These are phyloP conservation scores for Ips nitidus DNA, from an alignment of 1,140 invertebrate species.

Conservation along the genomic window DNA sequence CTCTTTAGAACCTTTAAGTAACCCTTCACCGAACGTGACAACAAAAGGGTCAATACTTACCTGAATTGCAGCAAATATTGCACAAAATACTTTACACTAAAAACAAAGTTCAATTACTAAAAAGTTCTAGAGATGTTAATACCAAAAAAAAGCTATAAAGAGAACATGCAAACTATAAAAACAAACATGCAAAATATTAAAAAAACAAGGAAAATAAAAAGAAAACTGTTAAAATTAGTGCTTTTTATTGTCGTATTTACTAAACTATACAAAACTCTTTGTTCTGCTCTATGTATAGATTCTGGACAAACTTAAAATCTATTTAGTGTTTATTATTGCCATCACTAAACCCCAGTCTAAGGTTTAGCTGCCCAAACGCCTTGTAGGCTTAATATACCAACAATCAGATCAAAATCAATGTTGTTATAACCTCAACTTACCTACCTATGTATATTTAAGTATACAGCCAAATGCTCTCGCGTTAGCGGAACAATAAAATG, in stretches of 20 bases:
- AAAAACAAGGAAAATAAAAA: slow-evolving; percentile 2
- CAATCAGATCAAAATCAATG: too few relatives aligned
- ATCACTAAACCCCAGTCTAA: neutral
- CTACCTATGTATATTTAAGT: too few relatives aligned
- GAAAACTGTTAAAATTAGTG: neutral
- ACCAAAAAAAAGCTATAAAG: neutral
- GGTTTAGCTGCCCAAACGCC: too few relatives aligned
- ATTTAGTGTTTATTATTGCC: neutral
- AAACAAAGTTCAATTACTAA: slow-evolving; percentile 14
- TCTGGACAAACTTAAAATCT: too few relatives aligned
- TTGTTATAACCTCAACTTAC: too few relatives aligned
- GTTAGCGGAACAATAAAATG: neutral
- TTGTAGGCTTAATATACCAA: too few relatives aligned
- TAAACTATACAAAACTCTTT: neutral
- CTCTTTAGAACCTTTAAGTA: slow-evolving; percentile 25
- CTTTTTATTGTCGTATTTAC: neutral
- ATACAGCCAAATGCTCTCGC: too few relatives aligned
- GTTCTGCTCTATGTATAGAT: neutral
- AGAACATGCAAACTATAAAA: neutral
- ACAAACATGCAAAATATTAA: slow-evolving; percentile 7
- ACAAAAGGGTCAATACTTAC: neutral
- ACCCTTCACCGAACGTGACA: neutral
- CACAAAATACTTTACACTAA: slow-evolving; percentile 7
- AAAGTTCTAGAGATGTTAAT: slow-evolving; percentile 17
- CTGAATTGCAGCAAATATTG: slow-evolving; percentile 1